Conservation (phyloP, 2,888 invertebrate genomes). For the Eilema caniola region DNA sequence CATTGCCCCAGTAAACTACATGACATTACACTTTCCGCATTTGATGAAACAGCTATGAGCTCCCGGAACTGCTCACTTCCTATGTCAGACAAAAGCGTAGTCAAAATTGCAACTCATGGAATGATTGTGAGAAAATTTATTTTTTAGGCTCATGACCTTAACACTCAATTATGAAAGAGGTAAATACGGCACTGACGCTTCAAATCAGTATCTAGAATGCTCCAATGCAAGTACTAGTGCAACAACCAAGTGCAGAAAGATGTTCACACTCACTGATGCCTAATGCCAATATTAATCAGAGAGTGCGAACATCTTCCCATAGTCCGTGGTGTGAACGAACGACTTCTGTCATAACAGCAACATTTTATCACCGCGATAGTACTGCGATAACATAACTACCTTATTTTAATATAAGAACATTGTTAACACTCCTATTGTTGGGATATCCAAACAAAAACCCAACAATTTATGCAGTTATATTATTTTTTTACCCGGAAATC, state of each 20-base stretch:
- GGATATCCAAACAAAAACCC: not conserved
- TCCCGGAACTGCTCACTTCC: slow-evolving; percentile 46
- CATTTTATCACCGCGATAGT: not conserved
- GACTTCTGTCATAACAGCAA: not conserved
- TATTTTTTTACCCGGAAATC: not conserved
- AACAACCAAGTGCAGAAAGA: no score
- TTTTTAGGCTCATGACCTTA: not conserved
- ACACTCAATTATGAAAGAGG: not conserved
- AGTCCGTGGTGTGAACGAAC: not conserved
- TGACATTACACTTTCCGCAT: slow-evolving; percentile 66
- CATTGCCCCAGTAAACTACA: slow-evolving; percentile 74
- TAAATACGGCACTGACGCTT: not conserved
- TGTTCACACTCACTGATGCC: no score
- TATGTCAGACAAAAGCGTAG: slow-evolving; percentile 22
- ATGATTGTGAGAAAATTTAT: not conserved
- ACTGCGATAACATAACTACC: not conserved
- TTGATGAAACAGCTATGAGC: slow-evolving; percentile 55
- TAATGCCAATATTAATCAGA: not conserved
- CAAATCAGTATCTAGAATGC: not conserved
- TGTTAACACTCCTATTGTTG: not conserved
- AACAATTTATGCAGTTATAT: not conserved
- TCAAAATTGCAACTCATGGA: slow-evolving; percentile 14
- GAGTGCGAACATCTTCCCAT: not conserved
- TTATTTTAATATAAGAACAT: not conserved
- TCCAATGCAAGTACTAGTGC: no score